A percentile compares a stretch with the other conserved stretches of the same genome.
phyloP scores from a whole-genome alignment of 2,113 vertebrate genomes.

The Myocastor coypus region DNA sequence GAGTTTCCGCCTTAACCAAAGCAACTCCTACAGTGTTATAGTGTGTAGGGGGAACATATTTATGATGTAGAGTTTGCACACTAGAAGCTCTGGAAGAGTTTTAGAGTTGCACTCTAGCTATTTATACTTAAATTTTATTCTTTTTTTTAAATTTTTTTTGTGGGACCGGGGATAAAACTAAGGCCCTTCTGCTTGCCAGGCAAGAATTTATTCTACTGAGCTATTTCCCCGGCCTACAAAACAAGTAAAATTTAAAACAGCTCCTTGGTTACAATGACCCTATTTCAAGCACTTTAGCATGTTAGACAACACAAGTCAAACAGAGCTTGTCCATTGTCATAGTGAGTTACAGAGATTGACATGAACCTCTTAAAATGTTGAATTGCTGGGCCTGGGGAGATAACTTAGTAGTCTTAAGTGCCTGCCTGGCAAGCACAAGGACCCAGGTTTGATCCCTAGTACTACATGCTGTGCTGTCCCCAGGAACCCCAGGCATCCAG shows the following conservation, averaged over 20 bases:
- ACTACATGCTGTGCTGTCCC: too few relatives aligned
- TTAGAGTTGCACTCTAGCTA: background rate
- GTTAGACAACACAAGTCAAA: background rate
- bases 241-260: background rate
- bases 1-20: slow-evolving; percentile 77
- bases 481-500: too few relatives aligned
- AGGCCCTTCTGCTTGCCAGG: too few relatives aligned
- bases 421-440: too few relatives aligned
- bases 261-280: background rate
- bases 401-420: too few relatives aligned
- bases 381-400: too few relatives aligned
- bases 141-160: too few relatives aligned
- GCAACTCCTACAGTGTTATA: slow-evolving; percentile 31
- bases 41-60: background rate
- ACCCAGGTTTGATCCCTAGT: too few relatives aligned
- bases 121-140: background rate
- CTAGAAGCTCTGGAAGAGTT: background rate
- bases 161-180: too few relatives aligned
- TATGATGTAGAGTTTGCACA: background rate
- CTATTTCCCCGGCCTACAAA: background rate
- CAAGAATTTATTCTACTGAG: too few relatives aligned
- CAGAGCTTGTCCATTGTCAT: rapidly evolving
- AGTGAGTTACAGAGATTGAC: background rate
- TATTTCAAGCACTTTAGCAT: background rate
- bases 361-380: background rate